Evolutionary conservation across 2,888 invertebrate genomes (phyloP), one percentile per base, ranked within the genome.

Genomic region (Ceriagrion tenellum): DNA sequence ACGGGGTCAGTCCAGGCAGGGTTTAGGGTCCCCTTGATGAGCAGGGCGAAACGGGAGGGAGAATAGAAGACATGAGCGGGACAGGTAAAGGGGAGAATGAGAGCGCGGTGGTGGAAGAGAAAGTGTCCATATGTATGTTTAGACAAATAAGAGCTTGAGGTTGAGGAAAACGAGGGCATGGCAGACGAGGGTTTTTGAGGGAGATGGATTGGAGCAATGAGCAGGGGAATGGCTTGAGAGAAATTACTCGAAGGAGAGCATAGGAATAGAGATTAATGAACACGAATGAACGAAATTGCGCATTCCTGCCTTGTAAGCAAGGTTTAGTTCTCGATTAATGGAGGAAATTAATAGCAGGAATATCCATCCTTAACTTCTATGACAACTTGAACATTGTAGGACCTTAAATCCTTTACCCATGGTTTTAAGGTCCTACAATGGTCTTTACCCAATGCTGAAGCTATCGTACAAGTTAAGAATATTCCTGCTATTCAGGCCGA

Each of bases 191-290:
- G 40, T 30, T 63, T 91, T 63, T 91, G 91, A 63, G 63, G 40
- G 40, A 63, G 40, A 91, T 63, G 40, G 91, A 91, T 91, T 47
- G 12, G 47, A 55, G n/a, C 23, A n/a, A 74, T 93, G 93, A 69
- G 10, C 47, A 40, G 91, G 30, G 63, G 47, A 8, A 47, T 3
- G 63, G 91, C 30, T 40, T 63, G 26, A 59, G 35, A 40, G 63
- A 40, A 91, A 63, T 91, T 40, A 63, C 23, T 63, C 23, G 40
- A 59, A 56, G 63, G n/a, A 47, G 35, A 69, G 18, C 35, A 26
- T 63, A 55, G 23, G 16, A n/a, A 93, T 47, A 35, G 55, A n/a
- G 69, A 63, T 69, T 35, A 35, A 35, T 13, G 16, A n/a, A 89
- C n/a, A 69, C 20, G 23, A 26, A 16, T 8, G 56, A 56, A 16